These are phyloP conservation scores for Xyrichtys novacula DNA, from an alignment of 2,797 vertebrate genomes.

Conservation along the genomic window DNA sequence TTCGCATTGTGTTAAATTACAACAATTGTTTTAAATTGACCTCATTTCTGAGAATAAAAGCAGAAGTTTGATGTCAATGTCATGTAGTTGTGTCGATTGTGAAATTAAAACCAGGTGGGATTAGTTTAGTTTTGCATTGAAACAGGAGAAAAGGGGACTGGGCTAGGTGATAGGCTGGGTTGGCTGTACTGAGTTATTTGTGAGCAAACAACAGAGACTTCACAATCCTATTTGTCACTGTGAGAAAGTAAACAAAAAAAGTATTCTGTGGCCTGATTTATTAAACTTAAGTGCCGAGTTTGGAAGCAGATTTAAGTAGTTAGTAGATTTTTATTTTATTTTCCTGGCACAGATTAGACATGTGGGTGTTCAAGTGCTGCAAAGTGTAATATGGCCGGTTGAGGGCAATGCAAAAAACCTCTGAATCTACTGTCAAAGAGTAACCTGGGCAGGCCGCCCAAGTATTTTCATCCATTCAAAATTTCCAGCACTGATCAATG, in stretches of 20 bases:
- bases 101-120: background rate
- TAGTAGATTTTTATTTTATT: too few species aligned
- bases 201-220: background rate
- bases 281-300: background rate
- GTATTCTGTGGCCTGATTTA: background rate
- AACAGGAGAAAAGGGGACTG: background rate
- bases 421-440: too few species aligned
- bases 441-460: too few species aligned
- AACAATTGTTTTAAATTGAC: background rate
- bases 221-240: background rate
- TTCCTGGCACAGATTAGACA: too few species aligned
- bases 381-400: too few species aligned
- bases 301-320: too few species aligned
- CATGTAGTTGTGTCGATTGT: background rate
- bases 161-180: background rate
- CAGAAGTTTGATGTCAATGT: slow-evolving; percentile 12
- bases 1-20: slow-evolving; percentile 10
- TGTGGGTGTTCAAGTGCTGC: too few species aligned
- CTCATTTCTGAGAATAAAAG: background rate
- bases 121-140: background rate
- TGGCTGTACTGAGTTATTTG: background rate
- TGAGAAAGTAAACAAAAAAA: background rate
- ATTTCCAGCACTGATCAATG: too few species aligned
- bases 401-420: too few species aligned
- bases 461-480: too few species aligned